phyloP scores from a whole-genome alignment of 2,888 invertebrate species.

The Scaptomyza reducta region DNA sequence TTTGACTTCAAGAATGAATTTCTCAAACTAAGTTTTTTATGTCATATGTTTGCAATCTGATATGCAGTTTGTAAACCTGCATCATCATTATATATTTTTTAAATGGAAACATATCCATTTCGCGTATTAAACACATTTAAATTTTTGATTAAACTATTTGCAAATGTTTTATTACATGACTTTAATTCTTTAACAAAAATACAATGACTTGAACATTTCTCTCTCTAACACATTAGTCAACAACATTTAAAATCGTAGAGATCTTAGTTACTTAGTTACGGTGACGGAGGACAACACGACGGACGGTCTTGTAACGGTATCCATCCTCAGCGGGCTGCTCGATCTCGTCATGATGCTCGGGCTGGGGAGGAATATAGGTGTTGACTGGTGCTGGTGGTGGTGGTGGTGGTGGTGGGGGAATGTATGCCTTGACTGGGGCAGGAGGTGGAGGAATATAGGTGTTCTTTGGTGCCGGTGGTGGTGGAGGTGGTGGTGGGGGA shows the following conservation, averaged over 20 bases:
- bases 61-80: too few relatives aligned
- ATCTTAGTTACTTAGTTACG: slow-evolving; percentile 49
- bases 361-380: slow-evolving; percentile 63
- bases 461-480: slow-evolving; percentile 38
- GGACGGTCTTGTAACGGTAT: slow-evolving; percentile 73
- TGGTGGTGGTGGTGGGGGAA: slow-evolving; percentile 24
- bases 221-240: slow-evolving; percentile 61
- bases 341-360: slow-evolving; percentile 54
- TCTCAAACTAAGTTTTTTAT: slow-evolving; percentile 1
- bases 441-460: neutral
- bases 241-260: slow-evolving; percentile 29
- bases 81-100: too few relatives aligned
- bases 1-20: neutral
- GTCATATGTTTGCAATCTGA: too few relatives aligned
- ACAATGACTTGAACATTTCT: neutral
- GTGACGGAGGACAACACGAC: slow-evolving; percentile 75
- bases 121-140: too few relatives aligned
- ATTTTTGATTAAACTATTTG: neutral
- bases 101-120: too few relatives aligned
- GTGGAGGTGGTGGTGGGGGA: slow-evolving; percentile 31
- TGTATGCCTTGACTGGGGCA: slow-evolving; percentile 53
- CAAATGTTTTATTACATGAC: neutral
- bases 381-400: slow-evolving; percentile 50
- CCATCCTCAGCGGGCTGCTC: slow-evolving; percentile 74
- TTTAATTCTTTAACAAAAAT: slow-evolving; percentile 42